Evolutionary conservation across 2,113 vertebrate species (phyloP).

Genomic region (Gymnobelideus leadbeateri): DNA sequence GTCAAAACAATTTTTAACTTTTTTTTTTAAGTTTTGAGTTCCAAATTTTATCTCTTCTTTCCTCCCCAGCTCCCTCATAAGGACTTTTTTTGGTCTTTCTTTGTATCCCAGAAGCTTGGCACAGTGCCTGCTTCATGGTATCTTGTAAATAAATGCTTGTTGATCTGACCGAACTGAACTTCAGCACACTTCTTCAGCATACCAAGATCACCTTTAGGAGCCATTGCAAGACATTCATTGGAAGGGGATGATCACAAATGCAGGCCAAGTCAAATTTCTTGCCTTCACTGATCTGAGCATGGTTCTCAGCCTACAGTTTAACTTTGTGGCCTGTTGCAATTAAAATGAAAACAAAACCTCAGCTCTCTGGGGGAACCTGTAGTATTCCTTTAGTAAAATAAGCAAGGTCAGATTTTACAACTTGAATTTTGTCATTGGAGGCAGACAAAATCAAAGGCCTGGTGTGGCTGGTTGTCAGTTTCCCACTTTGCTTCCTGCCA

Average conservation of each 20-base stretch:
- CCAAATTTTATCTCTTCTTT: background rate
- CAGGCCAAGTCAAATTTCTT: constrained; percentile 15
- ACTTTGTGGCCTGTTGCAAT: constrained; percentile 57
- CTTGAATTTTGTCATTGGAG: background rate
- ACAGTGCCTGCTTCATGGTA: background rate
- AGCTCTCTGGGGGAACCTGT: background rate
- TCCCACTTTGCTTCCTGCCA: background rate
- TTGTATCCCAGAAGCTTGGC: background rate
- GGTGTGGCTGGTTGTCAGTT: background rate
- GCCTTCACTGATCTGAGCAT: constrained; percentile 36
- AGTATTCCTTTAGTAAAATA: background rate
- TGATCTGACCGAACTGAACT: background rate
- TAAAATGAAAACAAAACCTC: constrained; percentile 23
- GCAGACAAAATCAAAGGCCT: background rate
- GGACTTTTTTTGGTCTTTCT: background rate
- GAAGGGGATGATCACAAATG: background rate
- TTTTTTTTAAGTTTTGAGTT: background rate
- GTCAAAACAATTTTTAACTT: background rate
- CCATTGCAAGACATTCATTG: background rate
- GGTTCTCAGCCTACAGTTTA: constrained; percentile 58
- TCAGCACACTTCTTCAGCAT: background rate
- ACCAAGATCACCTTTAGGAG: background rate
- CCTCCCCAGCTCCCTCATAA: background rate
- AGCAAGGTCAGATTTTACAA: background rate
- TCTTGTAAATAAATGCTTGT: background rate